Base-by-base conservation (phyloP, 2,888 invertebrate species). In the Daptonema setosum region DNA sequence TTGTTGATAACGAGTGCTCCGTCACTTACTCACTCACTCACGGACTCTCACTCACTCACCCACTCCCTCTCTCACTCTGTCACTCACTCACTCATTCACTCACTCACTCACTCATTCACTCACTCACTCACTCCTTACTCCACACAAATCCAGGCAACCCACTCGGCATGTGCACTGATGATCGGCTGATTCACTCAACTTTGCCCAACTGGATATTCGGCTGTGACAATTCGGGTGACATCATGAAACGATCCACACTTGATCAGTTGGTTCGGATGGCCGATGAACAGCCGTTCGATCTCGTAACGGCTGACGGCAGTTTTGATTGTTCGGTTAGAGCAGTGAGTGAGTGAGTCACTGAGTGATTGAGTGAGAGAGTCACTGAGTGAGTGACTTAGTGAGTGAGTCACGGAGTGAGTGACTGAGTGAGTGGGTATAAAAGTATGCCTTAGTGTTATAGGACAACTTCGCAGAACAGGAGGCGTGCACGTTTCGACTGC, bases 271-370 rank as follows among this genome's bases (percentile, higher is more conserved):
- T 52, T 3, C 2, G 20, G 24, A 3, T 35, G 71, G 79, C 22
- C 78, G 83, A 66, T 8, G 53, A 47, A 25, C n/a, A 26, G 2
- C 3, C 25, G 20, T 57, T 57, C 35, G 50, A 57, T 54, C 28
- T 57, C 25, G 57, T 91, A 35, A 91, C 91, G 3, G 88, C 88
- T 0, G 93, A 93, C 76, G 93, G 93, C 1, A 88, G 90, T 64
- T 80, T 90, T 30, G 83, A 90, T 70, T 93, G 91, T 67, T 80
- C 82, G 43, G 52, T 52, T 24, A 2, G 22, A n/a, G n/a, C n/a
- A n/a, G n/a, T n/a, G n/a, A n/a, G n/a, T n/a, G n/a, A n/a, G n/a
- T n/a, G n/a, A n/a, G n/a, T n/a, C n/a, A n/a, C n/a, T n/a, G n/a
- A n/a, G n/a, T n/a, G n/a, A n/a, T n/a, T n/a, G n/a, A n/a, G n/a